These are phyloP conservation scores for Chrysemys picta DNA, from an alignment of 2,113 vertebrate genomes.

Conservation along the genomic window DNA sequence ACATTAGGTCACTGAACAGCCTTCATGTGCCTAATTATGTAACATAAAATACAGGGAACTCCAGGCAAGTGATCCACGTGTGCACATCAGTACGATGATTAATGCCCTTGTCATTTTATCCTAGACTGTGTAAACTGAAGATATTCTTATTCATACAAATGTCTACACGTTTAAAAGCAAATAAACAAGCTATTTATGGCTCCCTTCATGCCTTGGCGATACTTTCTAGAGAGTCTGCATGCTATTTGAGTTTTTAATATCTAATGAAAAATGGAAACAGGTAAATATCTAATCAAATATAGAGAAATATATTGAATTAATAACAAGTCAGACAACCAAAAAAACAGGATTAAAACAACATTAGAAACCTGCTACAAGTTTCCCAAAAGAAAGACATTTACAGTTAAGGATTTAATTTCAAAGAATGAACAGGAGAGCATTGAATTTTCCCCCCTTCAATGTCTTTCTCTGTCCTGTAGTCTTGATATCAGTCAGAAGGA, in stretches of 20 bases:
- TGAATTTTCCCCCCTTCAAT: background rate
- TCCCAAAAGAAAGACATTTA: background rate
- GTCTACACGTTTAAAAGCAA: background rate
- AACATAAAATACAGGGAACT: background rate
- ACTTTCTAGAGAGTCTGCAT: background rate
- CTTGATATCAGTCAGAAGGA: background rate
- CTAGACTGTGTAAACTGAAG: background rate
- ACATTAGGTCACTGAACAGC: background rate
- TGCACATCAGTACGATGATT: background rate
- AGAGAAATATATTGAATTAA: background rate
- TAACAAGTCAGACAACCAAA: background rate
- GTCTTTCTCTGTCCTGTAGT: background rate
- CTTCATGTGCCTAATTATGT: background rate
- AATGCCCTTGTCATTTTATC: background rate
- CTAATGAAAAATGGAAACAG: background rate
- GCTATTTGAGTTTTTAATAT: background rate
- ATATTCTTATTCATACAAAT: background rate
- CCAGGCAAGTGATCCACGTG: fast-evolving
- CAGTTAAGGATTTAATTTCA: background rate
- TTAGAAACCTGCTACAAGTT: background rate
- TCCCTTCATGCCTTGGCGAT: background rate
- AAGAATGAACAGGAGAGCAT: background rate
- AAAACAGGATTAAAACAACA: background rate
- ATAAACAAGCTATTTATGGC: background rate
- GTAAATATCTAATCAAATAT: background rate